Percentiles rank a stretch among this genome's conserved stretches.
These are phyloP conservation scores for Buathra laborator DNA, from an alignment of 2,888 invertebrate genomes.

Conservation along the genomic window DNA sequence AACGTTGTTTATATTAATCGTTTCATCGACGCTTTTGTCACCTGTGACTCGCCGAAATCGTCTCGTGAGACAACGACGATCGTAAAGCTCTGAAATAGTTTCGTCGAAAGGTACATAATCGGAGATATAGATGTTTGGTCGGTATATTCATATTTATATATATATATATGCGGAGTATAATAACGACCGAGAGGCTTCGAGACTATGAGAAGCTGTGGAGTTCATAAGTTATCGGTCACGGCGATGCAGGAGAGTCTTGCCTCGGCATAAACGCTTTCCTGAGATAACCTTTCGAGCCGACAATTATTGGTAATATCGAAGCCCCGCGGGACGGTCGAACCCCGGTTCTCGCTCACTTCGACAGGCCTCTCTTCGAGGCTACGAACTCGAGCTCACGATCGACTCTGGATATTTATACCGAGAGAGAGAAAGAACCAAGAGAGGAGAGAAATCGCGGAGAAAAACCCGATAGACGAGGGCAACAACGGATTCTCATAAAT, in stretches of 20 bases:
- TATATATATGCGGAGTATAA: constrained; percentile 1
- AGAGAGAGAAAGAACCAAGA: constrained; percentile 28
- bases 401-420: constrained; percentile 46
- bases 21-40: constrained; percentile 12
- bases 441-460: constrained; percentile 3
- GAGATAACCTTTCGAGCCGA: constrained; percentile 84
- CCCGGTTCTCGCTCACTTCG: constrained; percentile 57
- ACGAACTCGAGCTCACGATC: constrained; percentile 76
- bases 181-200: constrained; percentile 38
- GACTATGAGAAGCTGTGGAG: constrained; percentile 70
- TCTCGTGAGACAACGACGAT: neutral
- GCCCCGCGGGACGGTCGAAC: constrained; percentile 73
- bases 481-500: constrained; percentile 65
- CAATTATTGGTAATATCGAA: constrained; percentile 84
- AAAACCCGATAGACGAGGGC: constrained; percentile 43
- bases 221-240: constrained; percentile 79
- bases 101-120: constrained; percentile 8
- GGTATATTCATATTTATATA: constrained; percentile 4
- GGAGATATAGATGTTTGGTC: constrained; percentile 20
- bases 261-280: constrained; percentile 73
- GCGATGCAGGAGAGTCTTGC: constrained; percentile 61
- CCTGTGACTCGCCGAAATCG: neutral
- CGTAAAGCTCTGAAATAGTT: neutral
- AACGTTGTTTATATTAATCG: constrained; percentile 1
- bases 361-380: constrained; percentile 55